A percentile compares a stretch with the other conserved stretches of the same genome.
Conservation (phyloP, 2,797 vertebrate genomes). For the Eurystomus glaucurus region DNA sequence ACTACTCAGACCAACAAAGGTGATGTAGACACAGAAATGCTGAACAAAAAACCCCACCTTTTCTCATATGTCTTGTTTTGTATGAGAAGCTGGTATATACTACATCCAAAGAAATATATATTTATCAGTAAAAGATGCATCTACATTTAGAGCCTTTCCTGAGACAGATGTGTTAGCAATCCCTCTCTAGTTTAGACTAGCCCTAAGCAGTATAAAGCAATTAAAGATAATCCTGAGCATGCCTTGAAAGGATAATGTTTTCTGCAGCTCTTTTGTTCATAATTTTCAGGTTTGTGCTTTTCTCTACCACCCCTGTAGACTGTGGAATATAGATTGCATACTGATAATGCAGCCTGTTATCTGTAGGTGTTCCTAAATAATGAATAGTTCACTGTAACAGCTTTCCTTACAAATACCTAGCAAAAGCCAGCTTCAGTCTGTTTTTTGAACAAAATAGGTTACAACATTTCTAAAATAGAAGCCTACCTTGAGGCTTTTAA, state of each 20-base stretch:
- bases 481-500: background rate
- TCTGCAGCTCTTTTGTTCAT: constrained; percentile 28
- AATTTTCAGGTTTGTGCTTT: constrained; percentile 39
- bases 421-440: background rate
- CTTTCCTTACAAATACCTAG: constrained; percentile 19
- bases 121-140: constrained; percentile 1
- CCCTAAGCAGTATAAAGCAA: constrained; percentile 33
- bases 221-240: constrained; percentile 49
- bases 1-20: background rate
- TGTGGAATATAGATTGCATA: constrained; percentile 26
- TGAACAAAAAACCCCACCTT: background rate
- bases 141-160: constrained; percentile 6
- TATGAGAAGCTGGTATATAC: background rate
- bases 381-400: constrained; percentile 27
- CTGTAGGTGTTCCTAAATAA: constrained; percentile 59
- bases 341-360: constrained; percentile 45
- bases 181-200: background rate
- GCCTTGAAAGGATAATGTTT: constrained; percentile 38
- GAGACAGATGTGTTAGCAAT: background rate
- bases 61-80: background rate
- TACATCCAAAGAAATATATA: background rate
- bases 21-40: background rate
- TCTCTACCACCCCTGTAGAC: background rate
- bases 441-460: background rate
- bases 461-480: constrained; percentile 19